A percentile compares a stretch with the other conserved stretches of the same genome.
phyloP scores from a whole-genome alignment of 2,888 invertebrate genomes.

The Eustalomyia histrio region DNA sequence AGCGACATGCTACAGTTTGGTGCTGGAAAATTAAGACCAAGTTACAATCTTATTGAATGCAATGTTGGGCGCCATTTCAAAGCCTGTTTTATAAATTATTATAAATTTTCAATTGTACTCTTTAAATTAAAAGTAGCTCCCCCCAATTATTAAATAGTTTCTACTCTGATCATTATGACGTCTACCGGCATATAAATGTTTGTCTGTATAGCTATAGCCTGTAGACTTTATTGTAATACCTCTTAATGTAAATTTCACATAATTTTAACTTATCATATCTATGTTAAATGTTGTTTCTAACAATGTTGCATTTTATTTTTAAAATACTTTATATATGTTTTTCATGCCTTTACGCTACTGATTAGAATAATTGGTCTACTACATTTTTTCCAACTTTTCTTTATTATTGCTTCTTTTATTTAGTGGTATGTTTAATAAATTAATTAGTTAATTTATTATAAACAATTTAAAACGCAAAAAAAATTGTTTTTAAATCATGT shows the following conservation, averaged over 20 bases:
- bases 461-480: background rate
- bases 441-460: conserved; percentile 1
- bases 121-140: too few relatives aligned
- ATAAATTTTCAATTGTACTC: too few relatives aligned
- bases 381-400: conserved; percentile 1
- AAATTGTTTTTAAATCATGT: background rate
- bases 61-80: too few relatives aligned
- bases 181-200: too few relatives aligned
- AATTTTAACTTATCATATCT: background rate
- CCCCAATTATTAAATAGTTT: too few relatives aligned
- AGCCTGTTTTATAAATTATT: too few relatives aligned
- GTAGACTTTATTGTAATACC: too few relatives aligned
- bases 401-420: background rate
- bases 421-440: background rate
- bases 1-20: too few relatives aligned
- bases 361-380: conserved; percentile 49
- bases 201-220: too few relatives aligned
- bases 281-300: background rate
- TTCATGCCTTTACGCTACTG: conserved; percentile 53
- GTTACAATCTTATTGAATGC: too few relatives aligned
- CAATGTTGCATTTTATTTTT: background rate
- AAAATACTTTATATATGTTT: background rate
- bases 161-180: too few relatives aligned
- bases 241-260: background rate
- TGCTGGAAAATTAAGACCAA: too few relatives aligned